A percentile compares a stretch with the other conserved stretches of the same genome.
phyloP scores from a whole-genome alignment of 2,113 vertebrate genomes.

The Cnemophilus loriae region DNA sequence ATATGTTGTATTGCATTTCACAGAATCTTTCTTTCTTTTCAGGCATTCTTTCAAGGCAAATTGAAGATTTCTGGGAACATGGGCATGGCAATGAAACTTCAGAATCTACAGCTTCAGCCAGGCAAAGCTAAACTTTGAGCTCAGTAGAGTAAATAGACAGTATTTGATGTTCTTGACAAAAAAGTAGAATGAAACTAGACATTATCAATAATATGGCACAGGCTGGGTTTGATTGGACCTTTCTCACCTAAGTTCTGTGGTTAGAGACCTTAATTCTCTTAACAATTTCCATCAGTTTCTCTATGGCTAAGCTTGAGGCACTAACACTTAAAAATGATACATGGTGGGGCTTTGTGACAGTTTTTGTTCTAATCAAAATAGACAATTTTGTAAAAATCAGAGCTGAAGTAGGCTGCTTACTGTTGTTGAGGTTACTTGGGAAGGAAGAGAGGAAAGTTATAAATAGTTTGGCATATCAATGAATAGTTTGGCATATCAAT shows the following conservation, averaged over 20 bases:
- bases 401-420: background rate
- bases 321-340: conserved; percentile 39
- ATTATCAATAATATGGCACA: background rate
- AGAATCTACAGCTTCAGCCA: conserved; percentile 84
- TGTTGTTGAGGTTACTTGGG: background rate
- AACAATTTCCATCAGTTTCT: conserved; percentile 18
- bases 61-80: conserved; percentile 92
- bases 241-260: conserved; percentile 33
- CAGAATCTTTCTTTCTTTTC: conserved; percentile 6
- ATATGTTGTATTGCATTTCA: background rate
- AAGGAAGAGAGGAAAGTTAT: background rate
- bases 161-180: conserved; percentile 13
- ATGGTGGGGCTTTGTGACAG: background rate
- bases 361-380: conserved; percentile 29
- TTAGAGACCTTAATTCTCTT: conserved; percentile 35
- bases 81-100: conserved; percentile 94
- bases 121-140: conserved; percentile 89
- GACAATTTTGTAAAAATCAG: background rate
- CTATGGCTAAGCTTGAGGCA: conserved; percentile 35
- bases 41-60: conserved; percentile 94
- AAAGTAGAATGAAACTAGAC: conserved; percentile 44
- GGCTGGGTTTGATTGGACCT: conserved; percentile 14
- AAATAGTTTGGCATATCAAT: background rate
- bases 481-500: background rate
- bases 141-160: conserved; percentile 8